Conservation (phyloP, 2,888 invertebrate genomes). For the Drosophila kuntzei region DNA sequence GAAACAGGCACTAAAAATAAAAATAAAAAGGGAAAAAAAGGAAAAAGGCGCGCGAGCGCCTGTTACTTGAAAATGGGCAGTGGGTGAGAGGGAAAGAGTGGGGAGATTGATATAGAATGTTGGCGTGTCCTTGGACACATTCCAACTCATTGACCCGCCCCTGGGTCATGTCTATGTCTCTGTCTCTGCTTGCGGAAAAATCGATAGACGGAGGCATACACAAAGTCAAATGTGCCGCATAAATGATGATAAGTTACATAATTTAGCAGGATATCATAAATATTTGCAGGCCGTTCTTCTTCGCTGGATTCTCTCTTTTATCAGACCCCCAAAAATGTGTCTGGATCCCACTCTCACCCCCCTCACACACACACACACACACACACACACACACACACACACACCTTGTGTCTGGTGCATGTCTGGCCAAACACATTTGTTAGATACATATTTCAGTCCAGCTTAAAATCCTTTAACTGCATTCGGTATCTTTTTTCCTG, state of each 20-base stretch:
- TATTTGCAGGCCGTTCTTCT: slow-evolving; percentile 50
- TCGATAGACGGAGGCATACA: slow-evolving; percentile 55
- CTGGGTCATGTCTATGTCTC: slow-evolving; percentile 33
- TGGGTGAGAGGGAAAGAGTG: too few species aligned
- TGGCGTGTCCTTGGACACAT: slow-evolving; percentile 69
- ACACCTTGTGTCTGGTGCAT: neutral
- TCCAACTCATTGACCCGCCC: slow-evolving; percentile 62
- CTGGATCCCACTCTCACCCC: slow-evolving; percentile 3
- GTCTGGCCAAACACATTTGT: slow-evolving; percentile 2
- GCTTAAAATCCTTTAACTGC: slow-evolving; percentile 8
- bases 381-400: neutral
- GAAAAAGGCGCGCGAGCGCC: slow-evolving; percentile 34
- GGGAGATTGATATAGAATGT: slow-evolving; percentile 34
- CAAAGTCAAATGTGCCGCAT: slow-evolving; percentile 13
- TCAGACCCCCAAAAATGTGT: slow-evolving; percentile 37
- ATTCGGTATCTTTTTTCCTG: slow-evolving; percentile 9
- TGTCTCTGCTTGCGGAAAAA: slow-evolving; percentile 52
- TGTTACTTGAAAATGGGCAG: slow-evolving; percentile 43
- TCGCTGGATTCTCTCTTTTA: slow-evolving; percentile 37
- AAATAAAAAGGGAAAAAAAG: neutral
- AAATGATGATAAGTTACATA: slow-evolving; percentile 76
- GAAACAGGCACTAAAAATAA: slow-evolving; percentile 5
- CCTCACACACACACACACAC: neutral
- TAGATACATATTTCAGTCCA: neutral
- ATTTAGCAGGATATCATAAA: slow-evolving; percentile 78